phyloP scores from a whole-genome alignment of 2,888 invertebrate genomes.

The Teinopalpus imperialis region DNA sequence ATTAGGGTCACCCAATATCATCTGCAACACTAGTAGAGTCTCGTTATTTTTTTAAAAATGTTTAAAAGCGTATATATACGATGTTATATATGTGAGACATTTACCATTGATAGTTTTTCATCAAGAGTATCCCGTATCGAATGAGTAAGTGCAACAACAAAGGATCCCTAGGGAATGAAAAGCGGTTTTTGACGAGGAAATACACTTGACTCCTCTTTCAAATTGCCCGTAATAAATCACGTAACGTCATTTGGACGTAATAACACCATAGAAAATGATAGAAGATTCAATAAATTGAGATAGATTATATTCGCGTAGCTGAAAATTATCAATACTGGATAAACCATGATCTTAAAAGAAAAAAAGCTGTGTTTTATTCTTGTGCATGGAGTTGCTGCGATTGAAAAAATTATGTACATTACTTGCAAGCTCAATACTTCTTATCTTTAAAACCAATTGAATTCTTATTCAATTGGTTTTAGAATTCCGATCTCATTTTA shows the following conservation, averaged over 20 bases:
- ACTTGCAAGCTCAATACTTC: too few relatives aligned
- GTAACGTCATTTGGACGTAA: slow-evolving; percentile 33
- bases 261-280: slow-evolving; percentile 33
- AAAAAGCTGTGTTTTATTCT: too few relatives aligned
- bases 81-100: background rate
- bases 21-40: too few relatives aligned
- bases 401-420: too few relatives aligned
- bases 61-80: too few relatives aligned
- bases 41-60: too few relatives aligned
- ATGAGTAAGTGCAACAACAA: slow-evolving; percentile 50
- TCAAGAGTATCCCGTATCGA: slow-evolving; percentile 41
- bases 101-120: slow-evolving; percentile 18
- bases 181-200: slow-evolving; percentile 49
- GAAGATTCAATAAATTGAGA: slow-evolving; percentile 32
- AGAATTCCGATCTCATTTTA: too few relatives aligned
- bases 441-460: too few relatives aligned
- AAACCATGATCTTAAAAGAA: background rate
- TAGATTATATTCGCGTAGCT: slow-evolving; percentile 23
- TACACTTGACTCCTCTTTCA: slow-evolving; percentile 39
- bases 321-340: slow-evolving; percentile 14
- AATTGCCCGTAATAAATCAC: slow-evolving; percentile 53
- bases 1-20: too few relatives aligned
- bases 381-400: too few relatives aligned
- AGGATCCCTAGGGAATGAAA: slow-evolving; percentile 45
- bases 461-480: too few relatives aligned